Evolutionary conservation across 37 sponge, comb jelly and placozoan species (phyloP).

Genomic region (Chondrosia reniformis): DNA sequence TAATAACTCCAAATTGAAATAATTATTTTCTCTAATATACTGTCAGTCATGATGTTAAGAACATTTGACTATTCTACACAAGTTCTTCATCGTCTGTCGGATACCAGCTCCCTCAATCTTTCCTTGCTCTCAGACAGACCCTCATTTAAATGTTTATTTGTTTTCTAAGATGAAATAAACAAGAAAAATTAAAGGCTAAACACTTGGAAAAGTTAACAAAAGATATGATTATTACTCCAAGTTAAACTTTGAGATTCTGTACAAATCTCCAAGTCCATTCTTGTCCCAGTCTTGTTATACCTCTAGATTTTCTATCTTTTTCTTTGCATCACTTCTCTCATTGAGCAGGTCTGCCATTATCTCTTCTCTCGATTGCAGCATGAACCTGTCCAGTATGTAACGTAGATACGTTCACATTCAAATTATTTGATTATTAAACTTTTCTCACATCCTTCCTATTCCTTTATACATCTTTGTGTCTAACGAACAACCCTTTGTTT

Average conservation of each 20-base stretch:
- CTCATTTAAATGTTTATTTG: neutral
- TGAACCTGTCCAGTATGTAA: neutral
- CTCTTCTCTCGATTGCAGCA: constrained; percentile 7
- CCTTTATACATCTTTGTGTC: constrained; percentile 10
- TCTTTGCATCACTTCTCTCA: neutral
- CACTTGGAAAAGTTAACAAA: neutral
- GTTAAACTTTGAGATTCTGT: no score
- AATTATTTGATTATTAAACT: no score
- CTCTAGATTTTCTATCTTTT: neutral
- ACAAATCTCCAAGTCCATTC: no score
- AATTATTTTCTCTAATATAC: neutral
- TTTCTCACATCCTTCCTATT: constrained; percentile 17
- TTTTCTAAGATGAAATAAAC: neutral
- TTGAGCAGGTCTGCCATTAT: neutral
- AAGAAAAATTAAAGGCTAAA: neutral
- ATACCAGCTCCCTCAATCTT: constrained; percentile 15
- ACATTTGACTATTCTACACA: neutral
- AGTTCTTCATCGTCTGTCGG: neutral
- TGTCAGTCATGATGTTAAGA: neutral
- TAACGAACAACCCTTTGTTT: neutral
- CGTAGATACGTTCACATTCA: no score
- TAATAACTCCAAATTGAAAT: no score
- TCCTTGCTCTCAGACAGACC: constrained; percentile 3
- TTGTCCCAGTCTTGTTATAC: no score
- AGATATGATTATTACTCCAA: neutral